phyloP scores from a whole-genome alignment of 2,797 vertebrate species.

The Huso huso region DNA sequence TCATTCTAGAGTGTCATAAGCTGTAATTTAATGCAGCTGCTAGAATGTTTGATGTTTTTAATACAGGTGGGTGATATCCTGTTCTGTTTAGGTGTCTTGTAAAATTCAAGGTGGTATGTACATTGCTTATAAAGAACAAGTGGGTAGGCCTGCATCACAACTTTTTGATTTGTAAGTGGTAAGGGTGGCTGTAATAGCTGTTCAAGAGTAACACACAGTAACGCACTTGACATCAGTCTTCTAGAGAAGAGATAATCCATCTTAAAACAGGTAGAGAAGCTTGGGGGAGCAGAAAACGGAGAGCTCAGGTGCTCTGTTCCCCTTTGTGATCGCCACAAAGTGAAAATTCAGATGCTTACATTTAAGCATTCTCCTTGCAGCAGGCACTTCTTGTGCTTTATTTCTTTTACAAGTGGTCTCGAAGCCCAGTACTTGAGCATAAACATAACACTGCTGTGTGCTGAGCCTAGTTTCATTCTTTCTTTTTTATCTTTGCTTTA shows the following conservation, averaged over 20 bases:
- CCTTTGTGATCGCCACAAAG: constrained; percentile 32
- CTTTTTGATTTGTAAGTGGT: no score
- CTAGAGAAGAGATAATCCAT: constrained; percentile 21
- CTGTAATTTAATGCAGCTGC: background rate
- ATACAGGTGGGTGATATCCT: background rate
- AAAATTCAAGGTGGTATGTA: no score
- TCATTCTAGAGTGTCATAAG: background rate
- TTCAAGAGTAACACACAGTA: constrained; percentile 27
- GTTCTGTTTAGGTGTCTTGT: no score
- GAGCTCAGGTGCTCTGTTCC: constrained; percentile 28
- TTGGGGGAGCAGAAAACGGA: constrained; percentile 21
- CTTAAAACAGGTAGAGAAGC: constrained; percentile 8
- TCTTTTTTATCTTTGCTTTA: constrained; percentile 68
- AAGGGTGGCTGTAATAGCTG: no score
- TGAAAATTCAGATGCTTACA: constrained; percentile 48
- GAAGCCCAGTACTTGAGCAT: constrained; percentile 83
- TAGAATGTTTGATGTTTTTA: background rate
- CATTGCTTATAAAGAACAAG: constrained; percentile 25
- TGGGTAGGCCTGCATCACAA: no score
- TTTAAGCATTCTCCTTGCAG: constrained; percentile 75
- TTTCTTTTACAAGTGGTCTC: constrained; percentile 91
- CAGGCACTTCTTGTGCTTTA: constrained; percentile 85
- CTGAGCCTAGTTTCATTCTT: constrained; percentile 29
- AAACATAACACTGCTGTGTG: constrained; percentile 67
- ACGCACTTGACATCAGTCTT: constrained; percentile 28